Base-by-base conservation (phyloP, 2,797 vertebrate genomes). In the Acanthurus leucopareius region DNA sequence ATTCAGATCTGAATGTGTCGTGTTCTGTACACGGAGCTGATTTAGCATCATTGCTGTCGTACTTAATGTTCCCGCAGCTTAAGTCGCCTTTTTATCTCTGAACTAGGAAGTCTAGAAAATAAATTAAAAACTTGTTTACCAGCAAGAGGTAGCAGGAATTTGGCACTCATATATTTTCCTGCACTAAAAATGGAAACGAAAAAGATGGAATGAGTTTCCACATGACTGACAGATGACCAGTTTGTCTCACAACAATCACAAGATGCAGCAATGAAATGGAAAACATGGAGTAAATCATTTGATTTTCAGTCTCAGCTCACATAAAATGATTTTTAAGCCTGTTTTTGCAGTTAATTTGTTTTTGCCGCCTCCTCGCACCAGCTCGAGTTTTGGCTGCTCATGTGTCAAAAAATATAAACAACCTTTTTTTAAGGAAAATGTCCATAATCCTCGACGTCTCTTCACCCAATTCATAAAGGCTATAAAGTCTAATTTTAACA, bases 81-180 rank as follows among this genome's bases (percentile, higher is more conserved):
- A 6, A 1, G 2, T 47, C 10, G 51, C 7, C n/a, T 7, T 10
- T 10, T 16, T 35, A 35, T 19, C 8, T n/a, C 54, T 51, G 67
- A 82, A 71, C 2, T 5, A 54, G 28, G 13, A 53, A 63, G 59
- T 79, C n/a, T 22, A 2, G 7, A n/a, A 40, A 35, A 38, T 9
- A 6, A 35, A 53, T 38, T 2, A 25, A 14, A 44, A 6, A 51
- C 22, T 32, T 11, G 11, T 22, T 22, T 51, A 5, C 1, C 1
- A 10, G 1, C 0, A 3, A 25, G 15, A 52, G n/a, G 16, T 5
- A 6, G 20, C 48, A 32, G 15, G 14, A 22, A 7, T 64, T 48
- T 61, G 38, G 42, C 10, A 51, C 10, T 3, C 10, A 9, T 10
- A 16, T 3, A 1, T n/a, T 42, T 72, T 10, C 38, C 15, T 38